Evolutionary conservation across 2,113 vertebrate genomes (phyloP), one percentile per base, ranked within the genome.

Genomic region (Dipodomys ordii): DNA sequence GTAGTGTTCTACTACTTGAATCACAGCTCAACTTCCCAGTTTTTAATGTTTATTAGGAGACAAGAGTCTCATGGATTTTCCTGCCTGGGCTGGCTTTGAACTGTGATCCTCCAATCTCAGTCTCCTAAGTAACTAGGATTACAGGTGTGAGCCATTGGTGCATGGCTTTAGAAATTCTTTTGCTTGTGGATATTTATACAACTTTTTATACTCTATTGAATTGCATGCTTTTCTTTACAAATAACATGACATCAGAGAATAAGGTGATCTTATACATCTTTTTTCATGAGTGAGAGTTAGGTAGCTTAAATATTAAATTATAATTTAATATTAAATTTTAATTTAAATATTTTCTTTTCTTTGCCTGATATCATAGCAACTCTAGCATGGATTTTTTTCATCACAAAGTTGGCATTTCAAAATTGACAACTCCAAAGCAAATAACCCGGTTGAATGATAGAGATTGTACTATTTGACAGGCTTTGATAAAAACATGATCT

Each of bases 161-260:
- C 12, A 9, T 49, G 49, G 49, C 49, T 49, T 49, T 49, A 49
- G 49, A 49, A 49, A 49, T 49, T 49, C 12, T 57, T 92, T 87
- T 88, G 27, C n/a, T 92, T 83, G 72, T 62, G 8, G 62, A 64
- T 74, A 69, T 82, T 90, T 62, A 92, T 15, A 71, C 4, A 80
- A 74, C 22, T 93, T 85, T 91, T 80, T 65, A 77, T 15, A 68
- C 1, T 86, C 13, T 74, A 77, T 62, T 79, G 46, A 86, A 91
- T 60, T 91, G 35, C 30, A 83, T 35, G 3, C 87, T 53, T 83
- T 89, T 94, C 68, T 84, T 95, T 92, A 72, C 44, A 83, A 93
- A 88, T 13, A 44, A 39, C 49, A 71, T 32, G n/a, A 94, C 35
- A 44, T 18, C 35, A 64, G 71, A 87, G 39, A 64, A 15, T 57